Base-by-base conservation (phyloP, 2,888 invertebrate species). In the Cordylochernes scorpioides region DNA sequence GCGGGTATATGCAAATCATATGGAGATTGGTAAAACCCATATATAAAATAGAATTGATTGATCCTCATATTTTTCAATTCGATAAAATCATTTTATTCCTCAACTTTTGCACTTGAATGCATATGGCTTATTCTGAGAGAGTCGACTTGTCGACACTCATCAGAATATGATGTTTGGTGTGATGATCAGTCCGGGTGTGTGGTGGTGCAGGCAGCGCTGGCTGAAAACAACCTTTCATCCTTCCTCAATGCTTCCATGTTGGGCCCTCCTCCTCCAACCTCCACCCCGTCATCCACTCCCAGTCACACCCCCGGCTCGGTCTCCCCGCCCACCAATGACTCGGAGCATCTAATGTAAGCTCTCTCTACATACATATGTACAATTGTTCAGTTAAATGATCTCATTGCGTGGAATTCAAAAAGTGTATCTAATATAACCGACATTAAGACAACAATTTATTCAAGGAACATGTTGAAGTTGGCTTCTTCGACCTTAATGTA, bases 221-320 rank as follows among this genome's bases (percentile, higher is more conserved):
- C 61, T 30, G 62, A 62, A 45, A 59, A 58, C 44, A 61, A 61
- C 44, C 53, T 61, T 49, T 22, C n/a, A n/a, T 33, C 36, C 34
- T 36, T 36, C 31, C 36, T 36, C 13, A 36, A 28, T 15, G 26
- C 31, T 8, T 33, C 38, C 10, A 21, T 35, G 18, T 29, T 26
- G 9, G 30, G 31, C 15, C 31, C 30, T 27, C 30, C 24, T 9
- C 28, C 29, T 10, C 27, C 29, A 15, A 28, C 35, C 17, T 19
- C 33, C 15, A 38, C 35, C 24, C 38, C 38, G 12, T 32, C 34
- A 19, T 36, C 36, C 29, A 38, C 35, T 5, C 33, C 35, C 17
- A 38, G 35, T 14, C 38, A 33, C 29, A 32, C 35, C 21, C 31
- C 35, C 25, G n/a, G n/a, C n/a, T n/a, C n/a, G n/a, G n/a, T n/a